These are phyloP conservation scores for Dicaeum eximium DNA, from an alignment of 2,113 vertebrate species.

Conservation along the genomic window DNA sequence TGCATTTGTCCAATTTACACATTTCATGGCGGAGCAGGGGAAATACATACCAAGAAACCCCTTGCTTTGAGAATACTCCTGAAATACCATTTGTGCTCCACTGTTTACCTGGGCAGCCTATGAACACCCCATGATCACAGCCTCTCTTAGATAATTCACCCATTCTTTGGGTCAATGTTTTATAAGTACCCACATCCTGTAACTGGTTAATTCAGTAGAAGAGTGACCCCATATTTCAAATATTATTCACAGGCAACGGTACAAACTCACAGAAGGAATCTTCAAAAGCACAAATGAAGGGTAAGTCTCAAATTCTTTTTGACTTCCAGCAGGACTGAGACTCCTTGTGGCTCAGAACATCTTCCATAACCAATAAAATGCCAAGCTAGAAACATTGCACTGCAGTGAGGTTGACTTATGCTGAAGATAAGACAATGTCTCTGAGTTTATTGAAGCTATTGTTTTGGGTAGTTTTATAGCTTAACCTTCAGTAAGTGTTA, in stretches of 20 bases:
- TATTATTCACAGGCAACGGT: background rate
- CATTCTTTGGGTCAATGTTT: background rate
- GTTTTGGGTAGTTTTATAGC: constrained; percentile 37
- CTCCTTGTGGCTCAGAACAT: background rate
- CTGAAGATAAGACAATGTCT: constrained; percentile 31
- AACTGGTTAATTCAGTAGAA: background rate
- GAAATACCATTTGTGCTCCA: background rate
- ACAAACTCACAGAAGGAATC: background rate
- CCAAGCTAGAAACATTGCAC: background rate
- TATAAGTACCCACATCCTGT: background rate
- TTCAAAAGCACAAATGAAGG: background rate
- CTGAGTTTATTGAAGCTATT: constrained; percentile 44
- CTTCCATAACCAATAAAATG: constrained; percentile 10
- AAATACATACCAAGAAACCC: background rate
- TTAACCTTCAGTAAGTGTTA: constrained; percentile 24
- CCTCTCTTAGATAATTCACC: background rate
- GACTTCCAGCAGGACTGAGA: background rate
- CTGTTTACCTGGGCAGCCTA: background rate
- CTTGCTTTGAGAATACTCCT: background rate
- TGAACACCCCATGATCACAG: background rate
- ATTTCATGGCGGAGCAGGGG: background rate
- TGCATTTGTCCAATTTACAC: background rate
- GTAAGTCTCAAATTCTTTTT: background rate
- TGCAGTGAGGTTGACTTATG: constrained; percentile 13
- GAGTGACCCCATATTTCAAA: background rate